These are phyloP conservation scores for Cinclus cinclus DNA, from an alignment of 2,113 vertebrate species.

Conservation along the genomic window DNA sequence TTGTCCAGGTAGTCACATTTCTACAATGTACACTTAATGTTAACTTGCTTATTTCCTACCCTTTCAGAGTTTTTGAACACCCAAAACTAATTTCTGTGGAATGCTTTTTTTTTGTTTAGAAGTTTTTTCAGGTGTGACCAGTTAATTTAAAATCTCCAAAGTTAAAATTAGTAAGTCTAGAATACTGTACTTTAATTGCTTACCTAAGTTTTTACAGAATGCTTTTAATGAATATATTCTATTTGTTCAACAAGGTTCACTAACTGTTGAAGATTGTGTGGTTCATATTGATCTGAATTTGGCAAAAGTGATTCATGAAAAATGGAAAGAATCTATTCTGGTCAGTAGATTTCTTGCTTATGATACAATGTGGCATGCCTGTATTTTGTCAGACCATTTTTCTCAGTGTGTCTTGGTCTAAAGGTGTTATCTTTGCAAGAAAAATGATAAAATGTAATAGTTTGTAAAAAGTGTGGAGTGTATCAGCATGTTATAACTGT, in stretches of 20 bases:
- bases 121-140: neutral
- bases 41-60: neutral
- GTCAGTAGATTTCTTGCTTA: conserved; percentile 74
- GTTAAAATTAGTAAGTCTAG: neutral
- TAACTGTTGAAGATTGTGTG: conserved; percentile 87
- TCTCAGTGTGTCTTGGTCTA: neutral
- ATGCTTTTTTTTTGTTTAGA: neutral
- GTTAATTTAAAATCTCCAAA: neutral
- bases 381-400: neutral
- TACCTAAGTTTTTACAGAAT: neutral
- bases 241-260: conserved; percentile 72
- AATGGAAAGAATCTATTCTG: conserved; percentile 95
- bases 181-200: neutral
- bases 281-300: conserved; percentile 93
- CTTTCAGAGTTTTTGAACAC: neutral
- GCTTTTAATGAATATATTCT: neutral
- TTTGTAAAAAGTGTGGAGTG: neutral
- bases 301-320: conserved; percentile 92
- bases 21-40: neutral
- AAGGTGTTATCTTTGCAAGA: neutral
- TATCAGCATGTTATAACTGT: neutral
- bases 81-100: neutral
- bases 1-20: neutral
- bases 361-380: neutral
- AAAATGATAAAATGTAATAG: neutral